Conservation (phyloP, 2,888 invertebrate species). For the Blera fallax region DNA sequence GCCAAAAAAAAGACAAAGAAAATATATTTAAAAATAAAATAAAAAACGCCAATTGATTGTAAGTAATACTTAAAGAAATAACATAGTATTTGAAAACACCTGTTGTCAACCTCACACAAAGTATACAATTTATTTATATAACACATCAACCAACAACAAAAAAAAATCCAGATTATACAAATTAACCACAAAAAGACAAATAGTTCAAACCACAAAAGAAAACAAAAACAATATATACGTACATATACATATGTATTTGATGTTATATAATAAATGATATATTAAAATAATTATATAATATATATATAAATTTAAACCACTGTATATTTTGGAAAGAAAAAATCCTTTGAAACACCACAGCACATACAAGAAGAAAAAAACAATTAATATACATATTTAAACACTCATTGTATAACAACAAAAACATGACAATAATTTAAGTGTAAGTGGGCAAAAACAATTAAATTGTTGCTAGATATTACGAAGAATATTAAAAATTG, state of each 20-base stretch:
- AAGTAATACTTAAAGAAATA: conserved; percentile 13
- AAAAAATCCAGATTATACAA: not conserved
- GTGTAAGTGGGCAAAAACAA: conserved; percentile 38
- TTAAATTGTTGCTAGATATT: conserved; percentile 11
- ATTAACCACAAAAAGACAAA: not conserved
- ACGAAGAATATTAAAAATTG: not conserved
- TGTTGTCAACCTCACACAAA: conserved; percentile 39
- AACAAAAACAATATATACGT: too few relatives aligned
- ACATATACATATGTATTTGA: conserved; percentile 3
- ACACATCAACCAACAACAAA: conserved; percentile 1
- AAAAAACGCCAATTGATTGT: conserved; percentile 43
- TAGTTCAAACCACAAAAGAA: conserved; percentile 6
- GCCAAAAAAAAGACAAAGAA: conserved; percentile 26
- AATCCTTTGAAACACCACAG: not conserved
- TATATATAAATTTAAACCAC: not conserved
- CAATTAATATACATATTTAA: conserved; percentile 4
- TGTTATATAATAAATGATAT: conserved; percentile 3
- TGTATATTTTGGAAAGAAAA: conserved; percentile 21
- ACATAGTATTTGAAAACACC: not conserved
- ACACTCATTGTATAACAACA: conserved; percentile 40
- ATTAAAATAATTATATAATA: not conserved
- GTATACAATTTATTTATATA: conserved; percentile 1
- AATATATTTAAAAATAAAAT: too few relatives aligned
- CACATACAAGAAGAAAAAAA: not conserved
- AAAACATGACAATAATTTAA: conserved; percentile 70